phyloP scores from a whole-genome alignment of 2,113 vertebrate genomes.

The Ceyx melanurus region DNA sequence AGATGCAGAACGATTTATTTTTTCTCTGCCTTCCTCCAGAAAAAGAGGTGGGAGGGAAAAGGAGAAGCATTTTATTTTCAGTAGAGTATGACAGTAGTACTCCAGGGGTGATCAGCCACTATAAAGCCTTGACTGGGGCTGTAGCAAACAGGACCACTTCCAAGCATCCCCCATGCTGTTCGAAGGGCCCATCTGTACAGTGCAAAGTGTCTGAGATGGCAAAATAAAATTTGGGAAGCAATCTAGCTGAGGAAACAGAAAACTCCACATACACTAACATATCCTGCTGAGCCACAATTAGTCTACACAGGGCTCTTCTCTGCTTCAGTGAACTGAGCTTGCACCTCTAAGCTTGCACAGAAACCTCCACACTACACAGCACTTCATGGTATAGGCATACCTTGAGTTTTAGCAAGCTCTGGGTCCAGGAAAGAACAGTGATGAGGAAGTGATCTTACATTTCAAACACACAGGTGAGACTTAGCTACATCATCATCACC shows the following conservation, averaged over 20 bases:
- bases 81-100: background rate
- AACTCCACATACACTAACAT: background rate
- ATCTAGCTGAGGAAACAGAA: conserved; percentile 34
- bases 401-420: background rate
- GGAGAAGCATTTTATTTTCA: background rate
- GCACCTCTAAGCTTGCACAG: background rate
- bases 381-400: background rate
- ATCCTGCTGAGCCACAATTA: conserved; percentile 6
- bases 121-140: background rate
- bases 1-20: background rate
- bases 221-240: conserved; percentile 8
- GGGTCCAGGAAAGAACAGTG: background rate
- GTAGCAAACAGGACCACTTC: background rate
- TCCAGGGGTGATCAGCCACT: background rate
- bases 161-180: background rate
- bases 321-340: background rate
- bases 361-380: background rate
- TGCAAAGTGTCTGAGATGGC: background rate
- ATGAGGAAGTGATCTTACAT: background rate
- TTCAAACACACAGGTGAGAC: conserved; percentile 27
- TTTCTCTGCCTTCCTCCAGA: background rate
- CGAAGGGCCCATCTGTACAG: background rate
- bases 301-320: background rate
- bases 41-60: background rate
- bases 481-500: conserved; percentile 10